Evolutionary conservation across 2,113 vertebrate species (phyloP).

Genomic region (Entelurus aequoreus): DNA sequence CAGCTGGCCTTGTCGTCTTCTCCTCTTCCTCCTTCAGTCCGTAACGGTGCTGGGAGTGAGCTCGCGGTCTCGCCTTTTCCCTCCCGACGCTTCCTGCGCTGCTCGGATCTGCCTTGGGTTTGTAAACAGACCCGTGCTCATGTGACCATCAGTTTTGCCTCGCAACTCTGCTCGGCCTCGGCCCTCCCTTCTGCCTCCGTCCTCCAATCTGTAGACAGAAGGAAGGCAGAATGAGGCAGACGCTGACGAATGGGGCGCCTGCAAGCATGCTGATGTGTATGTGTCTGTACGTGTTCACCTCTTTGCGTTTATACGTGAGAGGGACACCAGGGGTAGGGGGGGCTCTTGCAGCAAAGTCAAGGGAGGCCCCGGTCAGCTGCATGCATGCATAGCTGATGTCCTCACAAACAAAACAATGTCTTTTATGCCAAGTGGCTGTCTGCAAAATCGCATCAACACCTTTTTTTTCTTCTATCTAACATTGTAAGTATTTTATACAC

Average conservation of each 20-base stretch:
- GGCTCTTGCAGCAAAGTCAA: conserved; percentile 63
- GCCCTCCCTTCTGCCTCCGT: conserved; percentile 55
- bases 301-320: conserved; percentile 46
- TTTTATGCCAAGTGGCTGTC: conserved; percentile 36
- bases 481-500: no score
- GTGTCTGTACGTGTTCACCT: conserved; percentile 37
- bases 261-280: conserved; percentile 47
- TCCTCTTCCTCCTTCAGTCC: conserved; percentile 52
- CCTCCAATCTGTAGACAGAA: conserved; percentile 66
- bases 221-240: conserved; percentile 56
- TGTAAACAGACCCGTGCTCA: conserved; percentile 82
- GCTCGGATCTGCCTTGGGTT: conserved; percentile 66
- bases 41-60: conserved; percentile 41
- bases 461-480: background rate
- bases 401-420: conserved; percentile 61
- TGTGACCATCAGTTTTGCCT: conserved; percentile 79
- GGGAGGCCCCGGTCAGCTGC: conserved; percentile 44
- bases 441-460: conserved; percentile 9
- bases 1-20: conserved; percentile 63
- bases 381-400: conserved; percentile 49
- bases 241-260: conserved; percentile 55
- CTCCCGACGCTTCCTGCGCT: conserved; percentile 28
- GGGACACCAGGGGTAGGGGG: conserved; percentile 29
- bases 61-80: conserved; percentile 28
- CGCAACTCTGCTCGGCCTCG: conserved; percentile 70